phyloP scores from a whole-genome alignment of 2,888 invertebrate species.

The Chironomus tentans region DNA sequence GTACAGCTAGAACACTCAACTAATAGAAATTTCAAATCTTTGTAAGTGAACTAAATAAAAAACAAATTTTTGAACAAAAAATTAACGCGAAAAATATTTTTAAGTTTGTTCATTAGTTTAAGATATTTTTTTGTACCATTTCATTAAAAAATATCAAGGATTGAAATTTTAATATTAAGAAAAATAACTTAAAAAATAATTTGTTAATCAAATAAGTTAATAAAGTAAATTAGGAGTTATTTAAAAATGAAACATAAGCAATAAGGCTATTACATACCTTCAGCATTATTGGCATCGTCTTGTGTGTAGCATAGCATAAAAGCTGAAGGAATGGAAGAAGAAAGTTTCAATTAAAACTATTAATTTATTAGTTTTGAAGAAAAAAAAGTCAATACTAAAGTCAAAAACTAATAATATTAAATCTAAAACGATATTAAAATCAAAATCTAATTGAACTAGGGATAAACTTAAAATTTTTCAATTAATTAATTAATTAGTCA shows the following conservation, averaged over 20 bases:
- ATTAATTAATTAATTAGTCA: background rate
- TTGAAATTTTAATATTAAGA: too few relatives aligned
- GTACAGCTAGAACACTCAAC: too few relatives aligned
- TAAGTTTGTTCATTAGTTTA: background rate
- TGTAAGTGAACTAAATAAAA: too few relatives aligned
- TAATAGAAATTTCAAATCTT: too few relatives aligned
- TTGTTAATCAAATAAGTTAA: background rate
- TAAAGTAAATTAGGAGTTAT: background rate
- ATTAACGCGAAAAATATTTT: background rate
- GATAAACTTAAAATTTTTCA: background rate
- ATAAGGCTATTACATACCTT: slow-evolving; percentile 58
- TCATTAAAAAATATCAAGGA: background rate
- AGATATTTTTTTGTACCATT: background rate
- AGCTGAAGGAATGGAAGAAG: slow-evolving; percentile 51
- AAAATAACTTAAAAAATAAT: background rate
- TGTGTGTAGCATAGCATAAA: slow-evolving; percentile 93
- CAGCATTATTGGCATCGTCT: slow-evolving; percentile 73
- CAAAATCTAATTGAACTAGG: too few relatives aligned
- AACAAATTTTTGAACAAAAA: too few relatives aligned
- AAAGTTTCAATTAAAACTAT: slow-evolving; percentile 1
- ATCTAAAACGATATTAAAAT: too few relatives aligned
- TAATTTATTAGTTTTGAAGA: background rate
- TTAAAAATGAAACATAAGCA: background rate
- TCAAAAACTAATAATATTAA: background rate
- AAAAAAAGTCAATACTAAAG: slow-evolving; percentile 12